Base-by-base conservation (phyloP, 2,113 vertebrate species). In the Psilopsiagon aurifrons region DNA sequence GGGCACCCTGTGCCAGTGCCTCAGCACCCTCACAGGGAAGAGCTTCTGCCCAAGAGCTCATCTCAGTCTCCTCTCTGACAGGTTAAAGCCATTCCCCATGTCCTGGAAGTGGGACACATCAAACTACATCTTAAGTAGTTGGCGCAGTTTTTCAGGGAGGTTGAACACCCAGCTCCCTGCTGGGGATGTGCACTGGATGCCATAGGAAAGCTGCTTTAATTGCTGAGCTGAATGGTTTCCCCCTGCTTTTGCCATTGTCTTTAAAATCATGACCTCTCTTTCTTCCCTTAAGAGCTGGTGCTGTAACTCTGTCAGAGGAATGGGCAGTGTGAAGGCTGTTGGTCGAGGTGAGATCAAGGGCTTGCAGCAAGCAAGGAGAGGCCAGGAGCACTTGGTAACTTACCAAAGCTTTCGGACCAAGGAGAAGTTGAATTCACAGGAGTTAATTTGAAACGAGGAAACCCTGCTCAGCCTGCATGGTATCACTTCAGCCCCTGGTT, bases 401-500 rank as follows among this genome's bases (percentile, higher is more conserved):
- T 18, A 17, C 29, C 73, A 47, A 57, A 62, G 66, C 62, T 62
- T 80, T 74, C 44, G 79, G 70, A 15, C 51, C 39, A 63, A 62
- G 62, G 63, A 82, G 92, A 73, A 63, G 74, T 29, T 19, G 28
- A 80, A 81, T 75, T 81, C 74, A 41, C 18, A 4, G 70, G 37
- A 83, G 37, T 55, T 51, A 63, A 63, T 67, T 77, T 90, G 85
- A 76, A 95, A 33, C 10, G 29, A 83, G 86, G 54, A 73, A 57
- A n/a, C 47, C 10, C 17, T 66, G 33, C 66, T 92, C 77, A 71
- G 80, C 70, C 89, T 85, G 86, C n/a, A 17, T 47, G 64, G 27
- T 85, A 39, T 87, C 80, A 59, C 81, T 89, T 95, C 83, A 91
- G 88, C 83, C 66, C 88, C 79, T 88, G 71, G 64, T 95, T 93